A percentile compares a stretch with the other conserved stretches of the same genome.
Evolutionary conservation across 2,888 invertebrate genomes (phyloP).

Genomic region (Hirtodrosophila cameraria): DNA sequence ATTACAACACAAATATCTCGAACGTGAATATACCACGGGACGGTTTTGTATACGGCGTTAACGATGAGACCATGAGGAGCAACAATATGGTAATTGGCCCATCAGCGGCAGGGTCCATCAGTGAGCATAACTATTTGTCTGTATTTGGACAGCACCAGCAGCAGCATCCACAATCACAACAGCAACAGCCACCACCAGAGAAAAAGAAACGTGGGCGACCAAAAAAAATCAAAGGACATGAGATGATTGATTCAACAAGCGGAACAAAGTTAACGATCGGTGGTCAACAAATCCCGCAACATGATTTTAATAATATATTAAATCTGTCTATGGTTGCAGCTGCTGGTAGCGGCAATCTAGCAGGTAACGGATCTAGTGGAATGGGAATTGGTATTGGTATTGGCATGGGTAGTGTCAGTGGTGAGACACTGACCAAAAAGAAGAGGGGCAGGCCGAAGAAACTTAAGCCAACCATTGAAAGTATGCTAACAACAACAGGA

Average conservation of each 20-base stretch:
- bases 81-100: constrained; percentile 1
- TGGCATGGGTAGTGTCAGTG: constrained; percentile 72
- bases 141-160: constrained; percentile 43
- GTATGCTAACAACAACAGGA: constrained; percentile 49
- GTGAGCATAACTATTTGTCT: constrained; percentile 47
- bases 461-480: constrained; percentile 86
- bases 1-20: constrained; percentile 23
- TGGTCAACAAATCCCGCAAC: constrained; percentile 82
- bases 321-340: constrained; percentile 74
- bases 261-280: constrained; percentile 57
- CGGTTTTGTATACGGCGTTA: constrained; percentile 28
- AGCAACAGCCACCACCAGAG: constrained; percentile 85
- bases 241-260: constrained; percentile 87
- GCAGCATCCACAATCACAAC: constrained; percentile 83
- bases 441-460: constrained; percentile 95
- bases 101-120: constrained; percentile 1
- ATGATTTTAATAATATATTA: constrained; percentile 83
- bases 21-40: constrained; percentile 20
- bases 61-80: constrained; percentile 34
- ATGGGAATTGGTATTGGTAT: not conserved
- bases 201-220: constrained; percentile 96
- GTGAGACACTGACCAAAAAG: constrained; percentile 90
- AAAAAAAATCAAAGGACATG: constrained; percentile 87
- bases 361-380: too few species aligned
- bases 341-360: not conserved